phyloP scores from a whole-genome alignment of 2,888 invertebrate genomes.

The Spodoptera exigua region DNA sequence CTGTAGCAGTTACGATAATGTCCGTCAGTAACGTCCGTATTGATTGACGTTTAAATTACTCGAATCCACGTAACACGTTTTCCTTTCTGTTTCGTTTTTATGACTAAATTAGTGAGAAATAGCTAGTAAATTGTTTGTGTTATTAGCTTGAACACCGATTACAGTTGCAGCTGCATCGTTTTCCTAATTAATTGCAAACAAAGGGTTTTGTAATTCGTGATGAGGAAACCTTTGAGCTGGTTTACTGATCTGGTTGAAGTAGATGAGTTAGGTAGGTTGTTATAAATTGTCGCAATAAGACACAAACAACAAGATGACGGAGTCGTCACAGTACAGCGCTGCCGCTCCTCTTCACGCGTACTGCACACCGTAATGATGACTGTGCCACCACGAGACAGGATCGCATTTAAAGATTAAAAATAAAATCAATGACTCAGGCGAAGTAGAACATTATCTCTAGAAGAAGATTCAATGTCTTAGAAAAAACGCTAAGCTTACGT shows the following conservation, averaged over 20 bases:
- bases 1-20: conserved; percentile 17
- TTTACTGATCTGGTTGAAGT: too few species aligned
- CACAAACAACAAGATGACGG: conserved; percentile 33
- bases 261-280: neutral
- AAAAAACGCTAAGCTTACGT: too few species aligned
- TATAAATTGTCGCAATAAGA: conserved; percentile 14
- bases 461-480: too few species aligned
- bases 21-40: conserved; percentile 18
- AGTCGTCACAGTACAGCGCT: conserved; percentile 59
- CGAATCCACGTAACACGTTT: conserved; percentile 1
- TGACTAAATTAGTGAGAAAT: neutral
- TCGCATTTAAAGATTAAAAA: neutral
- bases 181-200: neutral
- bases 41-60: conserved; percentile 32
- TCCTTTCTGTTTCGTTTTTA: neutral
- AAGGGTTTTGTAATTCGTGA: neutral
- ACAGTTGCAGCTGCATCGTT: neutral
- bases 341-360: conserved; percentile 60
- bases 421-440: too few species aligned
- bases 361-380: conserved; percentile 56
- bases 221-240: too few species aligned
- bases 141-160: neutral
- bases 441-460: too few species aligned
- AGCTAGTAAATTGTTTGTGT: neutral
- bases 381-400: conserved; percentile 23